Percentiles rank a stretch among this genome's conserved stretches.
Evolutionary conservation across 2,797 vertebrate species (phyloP).

Genomic region (Chloroceryle inda): DNA sequence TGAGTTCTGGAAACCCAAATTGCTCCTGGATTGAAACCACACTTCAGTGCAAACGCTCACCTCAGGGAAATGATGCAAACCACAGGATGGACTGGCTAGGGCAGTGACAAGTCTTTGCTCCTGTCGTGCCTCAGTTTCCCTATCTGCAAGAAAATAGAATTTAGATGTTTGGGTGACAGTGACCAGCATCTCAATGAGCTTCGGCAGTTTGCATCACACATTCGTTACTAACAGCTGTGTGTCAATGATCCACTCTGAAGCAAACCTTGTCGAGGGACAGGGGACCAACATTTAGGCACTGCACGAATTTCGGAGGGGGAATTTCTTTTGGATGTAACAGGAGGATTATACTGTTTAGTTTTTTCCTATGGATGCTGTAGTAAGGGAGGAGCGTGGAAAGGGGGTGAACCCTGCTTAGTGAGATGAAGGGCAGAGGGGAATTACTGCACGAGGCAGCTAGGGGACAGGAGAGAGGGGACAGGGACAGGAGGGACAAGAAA

Average conservation of each 20-base stretch:
- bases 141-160: neutral
- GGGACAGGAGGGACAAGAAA: neutral
- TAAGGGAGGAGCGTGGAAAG: neutral
- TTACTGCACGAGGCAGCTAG: accelerated
- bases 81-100: neutral
- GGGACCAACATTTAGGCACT: neutral
- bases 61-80: neutral
- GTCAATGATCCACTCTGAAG: neutral
- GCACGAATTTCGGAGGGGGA: neutral
- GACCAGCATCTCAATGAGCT: neutral
- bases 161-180: neutral
- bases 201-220: neutral
- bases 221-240: neutral
- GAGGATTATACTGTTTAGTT: neutral
- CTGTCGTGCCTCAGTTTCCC: neutral
- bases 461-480: neutral
- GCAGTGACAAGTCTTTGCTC: neutral
- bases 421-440: neutral
- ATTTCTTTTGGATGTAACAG: neutral
- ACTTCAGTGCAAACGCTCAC: neutral
- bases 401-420: neutral
- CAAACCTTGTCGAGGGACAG: neutral
- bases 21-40: neutral
- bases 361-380: neutral
- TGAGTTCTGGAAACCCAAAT: neutral